A percentile compares a stretch with the other conserved stretches of the same genome.
Conservation (phyloP, 2,888 invertebrate genomes). For the Epinotia demarniana region DNA sequence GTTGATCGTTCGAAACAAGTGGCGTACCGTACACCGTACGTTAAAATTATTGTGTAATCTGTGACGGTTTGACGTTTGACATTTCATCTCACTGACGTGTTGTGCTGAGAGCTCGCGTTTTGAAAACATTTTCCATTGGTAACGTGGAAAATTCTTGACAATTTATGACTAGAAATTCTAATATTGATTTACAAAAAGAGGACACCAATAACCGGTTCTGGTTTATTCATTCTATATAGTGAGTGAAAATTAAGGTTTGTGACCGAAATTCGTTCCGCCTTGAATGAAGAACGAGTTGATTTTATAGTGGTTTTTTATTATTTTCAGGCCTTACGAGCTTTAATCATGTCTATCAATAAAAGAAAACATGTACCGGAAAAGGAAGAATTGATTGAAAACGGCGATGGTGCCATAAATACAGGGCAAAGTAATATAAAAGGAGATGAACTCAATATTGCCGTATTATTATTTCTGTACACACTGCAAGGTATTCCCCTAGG, state of each 20-base stretch:
- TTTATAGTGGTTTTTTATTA: conserved; percentile 45
- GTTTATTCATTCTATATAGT: conserved; percentile 4
- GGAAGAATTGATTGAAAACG: conserved; percentile 77
- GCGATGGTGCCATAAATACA: conserved; percentile 59
- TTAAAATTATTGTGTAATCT: too few species aligned
- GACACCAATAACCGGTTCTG: background rate
- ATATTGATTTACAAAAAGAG: conserved; percentile 1
- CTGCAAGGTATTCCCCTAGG: conserved; percentile 98
- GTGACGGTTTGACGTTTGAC: conserved; percentile 5
- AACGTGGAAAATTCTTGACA: conserved; percentile 30
- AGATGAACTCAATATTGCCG: conserved; percentile 91
- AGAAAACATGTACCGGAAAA: conserved; percentile 72
- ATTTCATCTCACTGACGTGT: conserved; percentile 36
- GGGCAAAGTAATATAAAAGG: conserved; percentile 86
- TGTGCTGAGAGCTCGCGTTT: conserved; percentile 32
- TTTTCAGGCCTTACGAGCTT: conserved; percentile 67
- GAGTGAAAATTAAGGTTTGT: conserved; percentile 74
- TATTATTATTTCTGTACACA: conserved; percentile 96
- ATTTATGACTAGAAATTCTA: conserved; percentile 28
- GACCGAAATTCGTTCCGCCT: conserved; percentile 64
- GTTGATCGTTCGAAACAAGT: too few species aligned
- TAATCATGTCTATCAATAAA: conserved; percentile 76
- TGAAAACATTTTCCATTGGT: conserved; percentile 37
- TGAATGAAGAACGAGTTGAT: conserved; percentile 62
- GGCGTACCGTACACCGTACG: too few species aligned